phyloP scores from a whole-genome alignment of 2,797 vertebrate genomes.

The Staurois parvus region DNA sequence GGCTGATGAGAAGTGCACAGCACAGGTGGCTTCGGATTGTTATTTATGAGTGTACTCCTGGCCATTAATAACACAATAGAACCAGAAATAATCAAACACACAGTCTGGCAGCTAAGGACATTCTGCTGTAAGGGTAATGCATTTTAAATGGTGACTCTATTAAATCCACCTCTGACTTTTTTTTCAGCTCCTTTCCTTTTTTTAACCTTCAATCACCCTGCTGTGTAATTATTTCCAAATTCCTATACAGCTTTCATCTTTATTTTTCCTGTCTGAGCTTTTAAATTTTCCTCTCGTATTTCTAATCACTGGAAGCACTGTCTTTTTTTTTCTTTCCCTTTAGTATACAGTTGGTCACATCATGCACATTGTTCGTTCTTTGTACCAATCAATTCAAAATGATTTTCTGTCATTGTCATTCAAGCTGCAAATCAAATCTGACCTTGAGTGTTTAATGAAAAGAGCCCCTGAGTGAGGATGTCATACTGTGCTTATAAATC shows the following conservation, averaged over 20 bases:
- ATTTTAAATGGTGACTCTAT: conserved; percentile 62
- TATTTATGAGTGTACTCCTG: conserved; percentile 57
- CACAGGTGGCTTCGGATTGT: conserved; percentile 62
- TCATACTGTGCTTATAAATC: conserved; percentile 22
- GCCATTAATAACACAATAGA: conserved; percentile 61
- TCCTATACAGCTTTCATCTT: conserved; percentile 6
- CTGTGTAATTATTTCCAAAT: conserved; percentile 43
- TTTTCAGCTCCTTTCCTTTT: conserved; percentile 6
- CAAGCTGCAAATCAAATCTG: conserved; percentile 64
- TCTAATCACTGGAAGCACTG: not conserved
- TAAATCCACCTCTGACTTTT: conserved; percentile 38
- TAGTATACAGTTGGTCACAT: conserved; percentile 11
- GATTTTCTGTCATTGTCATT: conserved; percentile 66
- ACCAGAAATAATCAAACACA: conserved; percentile 62
- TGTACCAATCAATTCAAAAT: conserved; percentile 63
- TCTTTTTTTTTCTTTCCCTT: conserved; percentile 3
- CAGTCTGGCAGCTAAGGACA: conserved; percentile 59
- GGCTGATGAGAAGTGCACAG: conserved; percentile 58
- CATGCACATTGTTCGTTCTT: conserved; percentile 56
- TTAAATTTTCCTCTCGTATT: conserved; percentile 8
- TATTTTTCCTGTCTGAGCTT: conserved; percentile 12
- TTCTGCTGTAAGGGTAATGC: conserved; percentile 50
- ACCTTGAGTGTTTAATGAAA: conserved; percentile 58
- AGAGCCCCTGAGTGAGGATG: conserved; percentile 38
- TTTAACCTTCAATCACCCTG: conserved; percentile 40